Percentiles rank a stretch among this genome's conserved stretches.
These are phyloP conservation scores for Eucera pruinosa DNA, from an alignment of 2,888 invertebrate species.

Conservation along the genomic window DNA sequence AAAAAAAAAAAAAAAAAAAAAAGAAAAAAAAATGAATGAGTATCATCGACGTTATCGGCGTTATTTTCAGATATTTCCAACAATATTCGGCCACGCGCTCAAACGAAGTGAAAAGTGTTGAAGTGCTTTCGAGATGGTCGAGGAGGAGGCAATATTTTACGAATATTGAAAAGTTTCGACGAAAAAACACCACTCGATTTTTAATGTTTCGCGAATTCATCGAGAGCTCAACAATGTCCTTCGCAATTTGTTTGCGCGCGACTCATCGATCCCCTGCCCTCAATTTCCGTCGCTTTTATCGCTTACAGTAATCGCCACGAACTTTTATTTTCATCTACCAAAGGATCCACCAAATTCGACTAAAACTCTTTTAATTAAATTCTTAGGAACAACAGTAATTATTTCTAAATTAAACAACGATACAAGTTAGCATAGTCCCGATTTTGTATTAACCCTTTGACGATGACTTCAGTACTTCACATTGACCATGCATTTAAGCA, in stretches of 20 bases:
- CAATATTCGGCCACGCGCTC: conserved; percentile 16
- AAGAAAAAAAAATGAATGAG: not conserved
- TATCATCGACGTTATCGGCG: conserved; percentile 3
- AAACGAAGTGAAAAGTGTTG: conserved; percentile 26
- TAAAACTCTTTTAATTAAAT: no score
- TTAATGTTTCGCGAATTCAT: conserved; percentile 35
- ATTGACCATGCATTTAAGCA: no score
- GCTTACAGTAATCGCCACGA: not conserved
- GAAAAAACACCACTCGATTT: conserved; percentile 31
- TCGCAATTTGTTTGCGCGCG: conserved; percentile 14
- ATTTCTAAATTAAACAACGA: no score
- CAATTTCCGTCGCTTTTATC: not conserved
- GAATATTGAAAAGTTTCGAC: conserved; percentile 40
- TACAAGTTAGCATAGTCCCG: no score
- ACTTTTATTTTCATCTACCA: not conserved
- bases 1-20: no score
- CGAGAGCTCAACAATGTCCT: conserved; percentile 14
- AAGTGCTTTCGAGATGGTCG: conserved; percentile 10
- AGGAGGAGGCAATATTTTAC: conserved; percentile 36
- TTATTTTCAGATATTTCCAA: conserved; percentile 17
- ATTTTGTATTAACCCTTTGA: no score
- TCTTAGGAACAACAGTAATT: no score
- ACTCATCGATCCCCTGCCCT: conserved; percentile 7
- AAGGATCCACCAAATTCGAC: no score
- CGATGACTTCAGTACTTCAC: no score